These are phyloP conservation scores for Arrhamphus sclerolepis DNA, from an alignment of 2,797 vertebrate species.

Conservation along the genomic window DNA sequence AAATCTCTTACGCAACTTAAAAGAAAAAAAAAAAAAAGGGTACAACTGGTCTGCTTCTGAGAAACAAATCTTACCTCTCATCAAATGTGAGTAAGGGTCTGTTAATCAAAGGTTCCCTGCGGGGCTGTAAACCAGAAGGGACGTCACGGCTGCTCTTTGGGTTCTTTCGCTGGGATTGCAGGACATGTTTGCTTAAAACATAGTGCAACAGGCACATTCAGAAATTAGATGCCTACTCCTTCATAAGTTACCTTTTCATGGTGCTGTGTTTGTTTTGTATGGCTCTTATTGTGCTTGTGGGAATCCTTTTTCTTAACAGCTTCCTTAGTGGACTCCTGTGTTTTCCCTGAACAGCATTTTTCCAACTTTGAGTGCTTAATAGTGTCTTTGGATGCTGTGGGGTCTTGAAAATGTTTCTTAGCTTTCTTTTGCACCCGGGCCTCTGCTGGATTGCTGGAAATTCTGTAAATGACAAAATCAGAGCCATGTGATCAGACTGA, in stretches of 20 bases:
- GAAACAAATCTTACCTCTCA: constrained; percentile 76
- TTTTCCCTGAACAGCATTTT: constrained; percentile 54
- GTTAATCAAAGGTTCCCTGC: constrained; percentile 73
- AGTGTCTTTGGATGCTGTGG: constrained; percentile 29
- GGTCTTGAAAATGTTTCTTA: constrained; percentile 51
- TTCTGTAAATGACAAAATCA: constrained; percentile 43
- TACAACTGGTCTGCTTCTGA: no score
- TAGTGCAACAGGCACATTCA: background rate
- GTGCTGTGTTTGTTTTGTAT: constrained; percentile 69
- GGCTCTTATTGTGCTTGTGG: constrained; percentile 82
- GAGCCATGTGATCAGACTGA: constrained; percentile 5
- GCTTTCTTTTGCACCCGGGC: constrained; percentile 71
- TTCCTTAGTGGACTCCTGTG: constrained; percentile 38
- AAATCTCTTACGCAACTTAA: no score
- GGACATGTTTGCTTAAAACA: constrained; percentile 15
- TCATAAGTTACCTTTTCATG: constrained; percentile 77
- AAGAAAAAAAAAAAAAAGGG: no score
- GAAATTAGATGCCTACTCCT: background rate
- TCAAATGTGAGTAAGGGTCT: constrained; percentile 83
- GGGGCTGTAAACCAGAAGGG: constrained; percentile 79
- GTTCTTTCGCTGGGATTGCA: constrained; percentile 70
- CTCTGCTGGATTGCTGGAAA: constrained; percentile 63
- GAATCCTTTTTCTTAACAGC: constrained; percentile 56
- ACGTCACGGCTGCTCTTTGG: constrained; percentile 67
- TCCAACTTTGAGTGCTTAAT: constrained; percentile 52